phyloP scores from a whole-genome alignment of 2,113 vertebrate genomes.

The Engystomops pustulosus region DNA sequence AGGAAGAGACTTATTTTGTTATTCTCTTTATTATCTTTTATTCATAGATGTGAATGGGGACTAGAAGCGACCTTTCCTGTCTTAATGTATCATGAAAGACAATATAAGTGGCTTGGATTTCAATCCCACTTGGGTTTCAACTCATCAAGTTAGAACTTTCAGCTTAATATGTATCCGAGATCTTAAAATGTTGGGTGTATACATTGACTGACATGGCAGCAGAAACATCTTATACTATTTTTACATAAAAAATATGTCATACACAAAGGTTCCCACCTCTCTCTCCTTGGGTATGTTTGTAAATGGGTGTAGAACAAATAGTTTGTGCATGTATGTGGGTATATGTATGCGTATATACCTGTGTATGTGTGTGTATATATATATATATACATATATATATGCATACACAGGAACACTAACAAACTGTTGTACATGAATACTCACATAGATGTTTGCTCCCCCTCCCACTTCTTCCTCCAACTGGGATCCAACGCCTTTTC shows the following conservation, averaged over 20 bases:
- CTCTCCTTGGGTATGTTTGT: conserved; percentile 35
- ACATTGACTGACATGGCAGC: conserved; percentile 28
- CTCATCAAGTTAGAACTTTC: not conserved
- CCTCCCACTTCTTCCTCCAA: conserved; percentile 34
- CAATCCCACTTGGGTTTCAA: not conserved
- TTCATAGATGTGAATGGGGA: conserved; percentile 14
- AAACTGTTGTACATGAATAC: conserved; percentile 55
- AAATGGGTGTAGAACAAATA: conserved; percentile 31
- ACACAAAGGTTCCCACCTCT: conserved; percentile 30
- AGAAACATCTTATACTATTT: conserved; percentile 37
- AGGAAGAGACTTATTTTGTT: not conserved
- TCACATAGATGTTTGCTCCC: conserved; percentile 53
- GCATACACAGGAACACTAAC: conserved; percentile 34
- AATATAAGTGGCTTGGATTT: not conserved
- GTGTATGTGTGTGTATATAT: conserved; percentile 25
- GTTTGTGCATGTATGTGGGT: conserved; percentile 39
- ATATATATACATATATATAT: conserved; percentile 16
- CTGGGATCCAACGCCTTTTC: conserved; percentile 37
- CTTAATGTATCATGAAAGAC: not conserved
- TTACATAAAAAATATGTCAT: conserved; percentile 27
- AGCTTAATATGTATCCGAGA: conserved; percentile 9
- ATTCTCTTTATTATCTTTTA: conserved; percentile 20
- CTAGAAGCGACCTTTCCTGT: not conserved
- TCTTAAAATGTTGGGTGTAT: conserved; percentile 20
- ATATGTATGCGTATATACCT: conserved; percentile 47